phyloP scores from a whole-genome alignment of 2,888 invertebrate species.

The Seira musarum region DNA sequence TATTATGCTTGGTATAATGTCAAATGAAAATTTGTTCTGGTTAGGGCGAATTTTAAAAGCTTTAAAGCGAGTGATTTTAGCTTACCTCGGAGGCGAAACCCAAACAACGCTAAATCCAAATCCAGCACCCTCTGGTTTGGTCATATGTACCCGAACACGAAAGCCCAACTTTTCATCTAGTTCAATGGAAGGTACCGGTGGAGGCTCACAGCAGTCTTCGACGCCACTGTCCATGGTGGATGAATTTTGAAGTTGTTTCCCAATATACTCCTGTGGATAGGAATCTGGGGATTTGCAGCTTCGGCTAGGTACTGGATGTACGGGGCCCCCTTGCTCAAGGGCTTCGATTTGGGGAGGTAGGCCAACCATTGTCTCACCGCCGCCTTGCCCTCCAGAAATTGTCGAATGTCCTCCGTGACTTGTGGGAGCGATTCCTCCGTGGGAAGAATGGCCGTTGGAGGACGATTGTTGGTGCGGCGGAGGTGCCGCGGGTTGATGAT shows the following conservation, averaged over 20 bases:
- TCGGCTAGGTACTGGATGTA: conserved; percentile 27
- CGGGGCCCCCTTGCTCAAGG: conserved; percentile 46
- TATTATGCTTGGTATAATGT: no score
- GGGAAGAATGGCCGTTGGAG: conserved; percentile 11
- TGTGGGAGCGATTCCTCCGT: conserved; percentile 13
- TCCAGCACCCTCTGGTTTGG: conserved; percentile 60
- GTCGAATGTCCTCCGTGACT: no score
- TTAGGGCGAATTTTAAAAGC: no score
- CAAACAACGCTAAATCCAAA: conserved; percentile 69
- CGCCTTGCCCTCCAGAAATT: no score
- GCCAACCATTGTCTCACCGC: conserved; percentile 38
- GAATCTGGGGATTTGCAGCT: conserved; percentile 38
- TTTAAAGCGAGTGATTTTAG: background rate
- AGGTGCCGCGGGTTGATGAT: conserved; percentile 32
- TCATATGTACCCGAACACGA: conserved; percentile 63
- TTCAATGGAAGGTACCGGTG: conserved; percentile 59
- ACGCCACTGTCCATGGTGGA: conserved; percentile 69
- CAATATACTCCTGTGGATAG: conserved; percentile 40
- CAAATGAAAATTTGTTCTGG: no score
- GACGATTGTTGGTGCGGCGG: conserved; percentile 14
- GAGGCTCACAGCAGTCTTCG: conserved; percentile 67
- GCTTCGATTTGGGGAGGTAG: conserved; percentile 46
- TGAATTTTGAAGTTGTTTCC: conserved; percentile 63
- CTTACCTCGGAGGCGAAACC: conserved; percentile 68
- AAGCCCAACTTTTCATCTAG: conserved; percentile 64